phyloP scores from a whole-genome alignment of 2,113 vertebrate species.

The Arothron firmamentum region DNA sequence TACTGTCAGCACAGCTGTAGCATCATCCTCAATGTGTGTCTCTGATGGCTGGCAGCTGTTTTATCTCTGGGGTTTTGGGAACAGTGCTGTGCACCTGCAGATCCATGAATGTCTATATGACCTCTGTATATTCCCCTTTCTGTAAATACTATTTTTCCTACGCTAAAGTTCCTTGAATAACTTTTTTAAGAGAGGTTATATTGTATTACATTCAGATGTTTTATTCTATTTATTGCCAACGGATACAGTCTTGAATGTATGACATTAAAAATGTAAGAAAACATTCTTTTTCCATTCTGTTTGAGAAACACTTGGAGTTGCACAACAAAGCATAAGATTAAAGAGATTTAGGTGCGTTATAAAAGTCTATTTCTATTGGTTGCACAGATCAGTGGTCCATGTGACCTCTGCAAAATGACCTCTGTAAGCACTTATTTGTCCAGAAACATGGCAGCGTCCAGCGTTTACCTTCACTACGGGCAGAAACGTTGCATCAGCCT shows the following conservation, averaged over 20 bases:
- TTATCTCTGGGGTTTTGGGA: conserved; percentile 51
- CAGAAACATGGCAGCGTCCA: conserved; percentile 25
- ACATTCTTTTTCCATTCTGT: conserved; percentile 19
- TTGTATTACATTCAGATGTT: conserved; percentile 51
- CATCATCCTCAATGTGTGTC: conserved; percentile 48
- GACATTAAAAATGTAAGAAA: conserved; percentile 26
- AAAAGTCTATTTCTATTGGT: not conserved
- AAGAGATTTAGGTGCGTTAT: not conserved
- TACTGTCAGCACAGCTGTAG: conserved; percentile 23
- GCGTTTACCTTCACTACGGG: conserved; percentile 36
- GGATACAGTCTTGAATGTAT: conserved; percentile 46
- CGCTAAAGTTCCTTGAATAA: conserved; percentile 13
- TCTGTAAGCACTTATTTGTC: conserved; percentile 16
- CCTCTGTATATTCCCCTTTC: conserved; percentile 38
- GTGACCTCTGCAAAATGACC: too few relatives aligned
- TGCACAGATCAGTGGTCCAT: too few relatives aligned
- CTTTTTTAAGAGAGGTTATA: conserved; percentile 54
- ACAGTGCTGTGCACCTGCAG: conserved; percentile 44
- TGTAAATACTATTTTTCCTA: conserved; percentile 51
- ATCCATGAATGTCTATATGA: conserved; percentile 37
- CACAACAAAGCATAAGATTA: conserved; percentile 2
- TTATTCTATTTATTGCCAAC: conserved; percentile 61
- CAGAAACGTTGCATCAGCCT: conserved; percentile 65
- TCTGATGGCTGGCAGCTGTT: conserved; percentile 35
- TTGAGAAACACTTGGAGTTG: conserved; percentile 39